Base-by-base conservation (phyloP, 1,140 invertebrate species). In the Thrips palmi region DNA sequence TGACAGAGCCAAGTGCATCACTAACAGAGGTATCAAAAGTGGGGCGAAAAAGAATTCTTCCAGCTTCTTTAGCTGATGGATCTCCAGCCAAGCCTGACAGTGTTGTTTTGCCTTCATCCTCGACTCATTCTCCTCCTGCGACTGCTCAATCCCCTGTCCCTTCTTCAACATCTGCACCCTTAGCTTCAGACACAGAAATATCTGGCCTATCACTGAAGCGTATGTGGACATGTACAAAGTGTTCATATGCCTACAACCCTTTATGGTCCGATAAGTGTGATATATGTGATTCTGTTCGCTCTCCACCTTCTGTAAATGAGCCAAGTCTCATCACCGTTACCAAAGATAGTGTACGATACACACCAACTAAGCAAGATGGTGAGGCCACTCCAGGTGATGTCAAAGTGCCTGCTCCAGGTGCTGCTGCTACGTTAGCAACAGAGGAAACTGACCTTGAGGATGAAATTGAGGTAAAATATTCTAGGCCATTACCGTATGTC, bases 201-300 rank as follows among this genome's bases (percentile, higher is more conserved):
- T 39, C 46, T 3, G 47, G 44, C 12, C 42, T 55, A 12, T 60
- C 52, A 38, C 46, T 67, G 15, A 65, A 65, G 40, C 70, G 79
- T 42, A 79, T 81, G 71, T 88, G 83, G 83, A 80, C 77, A 32
- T 89, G 83, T 60, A 63, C 67, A 39, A 76, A 83, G 55, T 89
- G 83, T 57, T 84, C 80, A 48, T 87, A 79, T 58, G 77, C 81
- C 32, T 85, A 84, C 53, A 88, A 88, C 61, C 73, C 77, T 37
- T 66, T 80, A 44, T 77, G 76, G 68, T 70, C 71, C 27, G 68
- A 72, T 17, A 60, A 62, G 27, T 88, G 84, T 55, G 79, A 84
- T 52, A 79, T 85, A 49, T 88, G 83, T 50, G 70, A 71, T 40
- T 69, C 68, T 46, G 59, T 63, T 45, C 58, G 67, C 40, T 67